Base-by-base conservation (phyloP, 2,888 invertebrate species). In the Mythimna vitellina region DNA sequence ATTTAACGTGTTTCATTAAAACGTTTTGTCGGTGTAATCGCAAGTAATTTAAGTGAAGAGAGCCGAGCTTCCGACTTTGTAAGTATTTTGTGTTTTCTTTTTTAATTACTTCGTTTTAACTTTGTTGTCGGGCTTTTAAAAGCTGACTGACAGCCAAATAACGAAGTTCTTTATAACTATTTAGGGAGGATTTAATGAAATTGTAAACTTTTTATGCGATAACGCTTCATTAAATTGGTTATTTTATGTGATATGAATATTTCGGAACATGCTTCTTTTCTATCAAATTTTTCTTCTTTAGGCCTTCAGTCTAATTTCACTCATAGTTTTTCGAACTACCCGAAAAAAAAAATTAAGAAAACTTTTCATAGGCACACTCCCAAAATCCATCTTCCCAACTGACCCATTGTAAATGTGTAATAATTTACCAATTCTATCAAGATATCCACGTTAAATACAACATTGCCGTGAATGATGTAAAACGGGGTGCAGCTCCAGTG, bases 81-180 rank as follows among this genome's bases (percentile, higher is more conserved):
- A 95, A 96, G 95, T 95, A 96, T 96, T 96, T 95, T 96, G 95
- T 95, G 95, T 95, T 96, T 95, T 95, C 95, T 95, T 96, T 96
- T 96, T 96, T 96, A 96, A 95, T 96, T 96, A 96, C 95, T 95
- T 96, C 94, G 95, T 96, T 96, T 95, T 94, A 96, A 96, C 95
- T 96, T 96, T 94, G 95, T 95, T 95, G 95, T 91, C 90, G 92
- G 92, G 93, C 93, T 94, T 94, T 95, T 95, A 94, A 95, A 95
- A 94, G 94, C 94, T 95, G 94, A 96, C 96, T 96, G 96, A 96
- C 96, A 96, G 96, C 92, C 93, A 93, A 96, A 95, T 95, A 95
- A 95, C 94, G 93, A 94, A 96, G 93, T 95, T 94, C 93, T 93
- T 93, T 93, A 92, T 92, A 95, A 96, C 95, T 96, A 95, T 95